A percentile compares a stretch with the other conserved stretches of the same genome.
These are phyloP conservation scores for Tipula vernalis DNA, from an alignment of 2,888 invertebrate species.

Conservation along the genomic window DNA sequence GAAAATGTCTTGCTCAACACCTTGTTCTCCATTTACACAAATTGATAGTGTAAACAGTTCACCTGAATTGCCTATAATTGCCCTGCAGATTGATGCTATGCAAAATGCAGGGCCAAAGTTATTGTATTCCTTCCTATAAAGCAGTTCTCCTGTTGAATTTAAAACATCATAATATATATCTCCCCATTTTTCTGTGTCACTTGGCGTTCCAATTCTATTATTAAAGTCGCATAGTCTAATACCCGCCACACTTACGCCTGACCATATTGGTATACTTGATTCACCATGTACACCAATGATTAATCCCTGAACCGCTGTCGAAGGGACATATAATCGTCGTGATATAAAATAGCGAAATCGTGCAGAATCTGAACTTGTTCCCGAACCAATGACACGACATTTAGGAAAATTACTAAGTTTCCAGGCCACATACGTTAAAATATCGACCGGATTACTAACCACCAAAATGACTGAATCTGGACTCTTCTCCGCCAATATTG, in stretches of 20 bases:
- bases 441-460: slow-evolving; percentile 23
- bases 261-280: slow-evolving; percentile 68
- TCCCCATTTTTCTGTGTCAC: slow-evolving; percentile 61
- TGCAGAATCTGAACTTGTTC: slow-evolving; percentile 80
- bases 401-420: too few relatives aligned
- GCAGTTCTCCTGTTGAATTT: slow-evolving; percentile 63
- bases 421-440: too few relatives aligned
- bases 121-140: slow-evolving; percentile 70
- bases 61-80: slow-evolving; percentile 53
- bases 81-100: slow-evolving; percentile 48
- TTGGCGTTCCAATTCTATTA: slow-evolving; percentile 49
- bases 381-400: slow-evolving; percentile 41
- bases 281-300: slow-evolving; percentile 88
- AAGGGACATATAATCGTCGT: too few relatives aligned
- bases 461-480: slow-evolving; percentile 69
- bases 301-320: slow-evolving; percentile 58
- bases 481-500: slow-evolving; percentile 44
- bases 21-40: slow-evolving; percentile 56
- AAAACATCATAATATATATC: slow-evolving; percentile 62
- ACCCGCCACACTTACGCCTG: too few relatives aligned
- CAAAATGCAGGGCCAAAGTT: slow-evolving; percentile 76
- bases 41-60: slow-evolving; percentile 63
- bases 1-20: slow-evolving; percentile 60
- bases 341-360: slow-evolving; percentile 58
- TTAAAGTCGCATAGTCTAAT: slow-evolving; percentile 43